A percentile compares a stretch with the other conserved stretches of the same genome.
These are phyloP conservation scores for Muntiacus reevesi DNA, from an alignment of 2,113 vertebrate genomes.

Conservation along the genomic window DNA sequence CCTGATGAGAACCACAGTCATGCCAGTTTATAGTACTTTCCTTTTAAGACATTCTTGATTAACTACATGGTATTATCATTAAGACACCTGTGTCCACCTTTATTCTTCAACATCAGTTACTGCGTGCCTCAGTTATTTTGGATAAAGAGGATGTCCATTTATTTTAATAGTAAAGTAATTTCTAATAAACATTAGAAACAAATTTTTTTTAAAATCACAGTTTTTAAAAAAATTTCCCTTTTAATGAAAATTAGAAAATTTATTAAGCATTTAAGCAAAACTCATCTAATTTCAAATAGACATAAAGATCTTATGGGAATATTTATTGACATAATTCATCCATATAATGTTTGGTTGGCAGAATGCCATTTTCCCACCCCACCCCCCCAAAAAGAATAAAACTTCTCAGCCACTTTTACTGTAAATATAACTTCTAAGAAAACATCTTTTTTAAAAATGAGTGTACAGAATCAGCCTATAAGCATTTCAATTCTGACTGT, in stretches of 20 bases:
- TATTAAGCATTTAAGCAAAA: not conserved
- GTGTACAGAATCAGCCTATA: not conserved
- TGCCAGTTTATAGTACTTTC: fast-evolving
- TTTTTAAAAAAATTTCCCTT: not conserved
- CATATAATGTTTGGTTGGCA: not conserved
- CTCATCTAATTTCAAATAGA: not conserved
- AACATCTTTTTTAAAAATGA: not conserved
- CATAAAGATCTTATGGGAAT: not conserved
- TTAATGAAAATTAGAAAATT: not conserved
- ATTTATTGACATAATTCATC: not conserved
- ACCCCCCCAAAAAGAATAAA: not conserved
- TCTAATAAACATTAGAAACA: not conserved
- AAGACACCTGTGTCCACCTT: not conserved
- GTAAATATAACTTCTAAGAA: not conserved
- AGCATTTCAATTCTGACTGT: not conserved
- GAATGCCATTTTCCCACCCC: not conserved
- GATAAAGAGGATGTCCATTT: not conserved
- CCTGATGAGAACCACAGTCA: not conserved
- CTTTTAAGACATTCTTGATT: not conserved
- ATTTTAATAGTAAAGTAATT: not conserved
- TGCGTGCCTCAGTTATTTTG: not conserved
- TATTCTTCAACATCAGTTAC: not conserved
- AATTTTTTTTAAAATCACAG: not conserved
- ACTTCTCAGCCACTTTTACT: not conserved
- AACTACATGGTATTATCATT: not conserved